phyloP scores from a whole-genome alignment of 2,797 vertebrate species.

The Liasis olivaceus region DNA sequence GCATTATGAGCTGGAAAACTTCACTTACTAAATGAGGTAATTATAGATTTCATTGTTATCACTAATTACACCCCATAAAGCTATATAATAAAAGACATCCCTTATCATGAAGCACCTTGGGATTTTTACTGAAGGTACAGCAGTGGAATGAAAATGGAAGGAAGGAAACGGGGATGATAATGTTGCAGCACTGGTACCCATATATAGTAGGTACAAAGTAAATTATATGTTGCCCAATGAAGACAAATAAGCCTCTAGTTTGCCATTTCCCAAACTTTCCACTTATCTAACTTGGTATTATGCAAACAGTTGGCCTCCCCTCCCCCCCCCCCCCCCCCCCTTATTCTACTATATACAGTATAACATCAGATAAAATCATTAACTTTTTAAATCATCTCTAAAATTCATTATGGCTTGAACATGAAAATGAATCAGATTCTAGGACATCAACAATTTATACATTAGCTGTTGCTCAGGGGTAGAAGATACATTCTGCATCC shows the following conservation, averaged over 20 bases:
- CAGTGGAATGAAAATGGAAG: not conserved
- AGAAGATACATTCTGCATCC: no score
- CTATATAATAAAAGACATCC: constrained; percentile 11
- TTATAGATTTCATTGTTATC: not conserved
- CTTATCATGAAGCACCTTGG: not conserved
- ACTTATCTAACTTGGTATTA: not conserved
- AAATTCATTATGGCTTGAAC: not conserved
- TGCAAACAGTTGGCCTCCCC: constrained; percentile 4
- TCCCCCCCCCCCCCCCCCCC: not conserved
- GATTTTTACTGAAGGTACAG: not conserved
- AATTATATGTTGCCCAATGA: not conserved
- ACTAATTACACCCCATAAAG: not conserved
- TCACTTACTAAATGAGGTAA: not conserved
- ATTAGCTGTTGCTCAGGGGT: not conserved
- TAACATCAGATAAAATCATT: constrained; percentile 2
- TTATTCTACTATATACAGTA: not conserved
- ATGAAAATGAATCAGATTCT: not conserved
- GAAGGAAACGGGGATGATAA: not conserved
- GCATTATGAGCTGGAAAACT: not conserved
- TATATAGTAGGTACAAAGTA: not conserved
- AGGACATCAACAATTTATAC: not conserved
- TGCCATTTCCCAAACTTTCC: not conserved
- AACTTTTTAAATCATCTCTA: not conserved
- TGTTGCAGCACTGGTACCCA: not conserved
- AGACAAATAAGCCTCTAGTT: constrained; percentile 18